A percentile compares a stretch with the other conserved stretches of the same genome.
Evolutionary conservation across 2,888 invertebrate species (phyloP).

Genomic region (Carabus problematicus): DNA sequence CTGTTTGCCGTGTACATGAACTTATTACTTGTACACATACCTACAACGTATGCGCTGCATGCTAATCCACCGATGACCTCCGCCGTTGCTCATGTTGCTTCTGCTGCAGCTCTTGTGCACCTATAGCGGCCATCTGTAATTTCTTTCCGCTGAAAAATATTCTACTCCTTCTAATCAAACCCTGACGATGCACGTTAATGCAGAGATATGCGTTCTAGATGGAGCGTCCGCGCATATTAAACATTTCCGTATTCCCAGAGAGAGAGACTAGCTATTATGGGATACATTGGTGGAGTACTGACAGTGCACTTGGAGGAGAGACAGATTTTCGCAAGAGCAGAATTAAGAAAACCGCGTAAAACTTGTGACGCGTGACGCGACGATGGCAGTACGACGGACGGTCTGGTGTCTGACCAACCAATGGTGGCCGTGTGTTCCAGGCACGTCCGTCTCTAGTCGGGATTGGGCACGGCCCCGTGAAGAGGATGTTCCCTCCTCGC

Average conservation of each 20-base stretch:
- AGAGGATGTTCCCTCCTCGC: conserved; percentile 28
- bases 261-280: not conserved
- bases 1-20: not conserved
- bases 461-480: conserved; percentile 30
- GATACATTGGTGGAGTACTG: too few relatives aligned
- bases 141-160: conserved; percentile 20
- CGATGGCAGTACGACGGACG: too few relatives aligned
- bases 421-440: conserved; percentile 7
- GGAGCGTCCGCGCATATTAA: conserved; percentile 5
- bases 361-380: conserved; percentile 8
- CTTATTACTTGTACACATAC: too few relatives aligned
- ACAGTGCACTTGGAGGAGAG: too few relatives aligned
- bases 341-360: not conserved
- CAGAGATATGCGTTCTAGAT: conserved; percentile 22
- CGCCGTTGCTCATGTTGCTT: not conserved
- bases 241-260: not conserved
- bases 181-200: conserved; percentile 22
- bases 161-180: conserved; percentile 21
- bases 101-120: too few relatives aligned
- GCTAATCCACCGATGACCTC: not conserved
- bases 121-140: conserved; percentile 20
- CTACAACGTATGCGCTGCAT: too few relatives aligned
- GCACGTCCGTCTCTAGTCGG: conserved; percentile 23
- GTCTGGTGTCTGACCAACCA: not conserved
- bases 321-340: not conserved